Conservation (phyloP, 2,797 vertebrate species). For the Enteromius argenteus region DNA sequence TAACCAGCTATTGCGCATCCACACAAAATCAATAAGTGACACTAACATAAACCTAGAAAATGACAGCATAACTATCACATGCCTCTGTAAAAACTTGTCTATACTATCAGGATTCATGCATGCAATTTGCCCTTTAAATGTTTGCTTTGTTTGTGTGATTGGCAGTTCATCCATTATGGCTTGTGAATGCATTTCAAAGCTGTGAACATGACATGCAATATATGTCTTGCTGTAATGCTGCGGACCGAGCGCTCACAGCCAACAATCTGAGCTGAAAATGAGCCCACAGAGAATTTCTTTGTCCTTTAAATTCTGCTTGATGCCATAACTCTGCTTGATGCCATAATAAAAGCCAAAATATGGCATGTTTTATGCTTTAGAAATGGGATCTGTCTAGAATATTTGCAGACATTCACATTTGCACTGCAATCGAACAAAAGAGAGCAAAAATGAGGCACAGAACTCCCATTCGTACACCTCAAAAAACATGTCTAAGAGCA, state of each 20-base stretch:
- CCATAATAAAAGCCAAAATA: slow-evolving; percentile 24
- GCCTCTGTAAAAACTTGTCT: neutral
- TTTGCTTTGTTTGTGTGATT: slow-evolving; percentile 28
- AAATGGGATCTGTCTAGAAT: slow-evolving; percentile 26
- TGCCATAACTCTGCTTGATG: slow-evolving; percentile 14
- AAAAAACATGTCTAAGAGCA: slow-evolving; percentile 1
- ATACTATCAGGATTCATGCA: neutral
- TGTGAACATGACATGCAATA: slow-evolving; percentile 24
- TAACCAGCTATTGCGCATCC: neutral
- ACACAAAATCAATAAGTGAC: neutral
- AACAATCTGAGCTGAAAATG: slow-evolving; percentile 31
- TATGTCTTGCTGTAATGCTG: slow-evolving; percentile 22
- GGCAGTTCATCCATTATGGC: slow-evolving; percentile 14
- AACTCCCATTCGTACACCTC: neutral
- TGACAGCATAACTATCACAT: neutral
- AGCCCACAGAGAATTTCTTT: slow-evolving; percentile 26
- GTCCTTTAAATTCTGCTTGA: slow-evolving; percentile 23
- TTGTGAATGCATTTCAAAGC: slow-evolving; percentile 27
- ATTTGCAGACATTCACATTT: slow-evolving; percentile 9
- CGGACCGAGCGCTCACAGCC: neutral
- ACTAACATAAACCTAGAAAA: slow-evolving; percentile 5
- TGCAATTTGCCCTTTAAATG: neutral
- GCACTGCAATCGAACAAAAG: slow-evolving; percentile 11
- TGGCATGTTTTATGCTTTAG: slow-evolving; percentile 24
- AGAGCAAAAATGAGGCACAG: neutral